Conservation (phyloP, 1,140 invertebrate species). For the Anastatus disparis region DNA sequence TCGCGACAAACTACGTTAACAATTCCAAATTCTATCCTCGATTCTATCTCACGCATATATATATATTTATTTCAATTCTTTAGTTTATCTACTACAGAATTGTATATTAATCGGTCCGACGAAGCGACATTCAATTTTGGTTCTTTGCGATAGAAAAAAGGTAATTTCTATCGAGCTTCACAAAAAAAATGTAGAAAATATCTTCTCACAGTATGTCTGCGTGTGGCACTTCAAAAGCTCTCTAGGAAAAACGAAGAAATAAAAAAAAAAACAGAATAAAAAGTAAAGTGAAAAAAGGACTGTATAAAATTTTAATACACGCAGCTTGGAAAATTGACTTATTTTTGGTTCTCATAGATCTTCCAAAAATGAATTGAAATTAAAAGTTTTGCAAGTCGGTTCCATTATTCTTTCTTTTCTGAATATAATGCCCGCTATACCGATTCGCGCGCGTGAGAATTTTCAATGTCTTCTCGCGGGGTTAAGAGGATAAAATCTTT, state of each 20-base stretch:
- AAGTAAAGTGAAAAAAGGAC: not conserved
- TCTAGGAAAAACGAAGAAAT: not conserved
- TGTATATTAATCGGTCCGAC: slow-evolving; percentile 29
- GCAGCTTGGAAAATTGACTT: slow-evolving; percentile 30
- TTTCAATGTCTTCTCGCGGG: slow-evolving; percentile 32
- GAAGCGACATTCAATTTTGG: too few relatives aligned
- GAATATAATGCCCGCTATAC: not conserved
- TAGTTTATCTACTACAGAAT: not conserved
- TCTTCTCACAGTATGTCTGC: too few relatives aligned
- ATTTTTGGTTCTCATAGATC: slow-evolving; percentile 1
- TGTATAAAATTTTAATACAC: slow-evolving; percentile 21
- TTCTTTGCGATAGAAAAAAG: too few relatives aligned
- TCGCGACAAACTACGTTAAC: too few relatives aligned
- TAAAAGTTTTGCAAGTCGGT: slow-evolving; percentile 12
- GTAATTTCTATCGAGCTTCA: too few relatives aligned
- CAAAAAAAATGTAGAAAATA: too few relatives aligned
- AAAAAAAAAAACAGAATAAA: not conserved
- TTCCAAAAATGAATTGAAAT: slow-evolving; percentile 7
- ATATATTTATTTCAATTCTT: too few relatives aligned
- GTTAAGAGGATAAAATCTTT: slow-evolving; percentile 49
- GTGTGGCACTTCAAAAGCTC: not conserved
- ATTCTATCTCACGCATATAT: slow-evolving; percentile 18
- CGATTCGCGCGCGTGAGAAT: slow-evolving; percentile 45
- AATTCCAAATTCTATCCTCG: not conserved
- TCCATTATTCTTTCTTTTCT: not conserved